Evolutionary conservation across 2,113 vertebrate genomes (phyloP), one percentile per base, ranked within the genome.

Genomic region (Noturus placidus): DNA sequence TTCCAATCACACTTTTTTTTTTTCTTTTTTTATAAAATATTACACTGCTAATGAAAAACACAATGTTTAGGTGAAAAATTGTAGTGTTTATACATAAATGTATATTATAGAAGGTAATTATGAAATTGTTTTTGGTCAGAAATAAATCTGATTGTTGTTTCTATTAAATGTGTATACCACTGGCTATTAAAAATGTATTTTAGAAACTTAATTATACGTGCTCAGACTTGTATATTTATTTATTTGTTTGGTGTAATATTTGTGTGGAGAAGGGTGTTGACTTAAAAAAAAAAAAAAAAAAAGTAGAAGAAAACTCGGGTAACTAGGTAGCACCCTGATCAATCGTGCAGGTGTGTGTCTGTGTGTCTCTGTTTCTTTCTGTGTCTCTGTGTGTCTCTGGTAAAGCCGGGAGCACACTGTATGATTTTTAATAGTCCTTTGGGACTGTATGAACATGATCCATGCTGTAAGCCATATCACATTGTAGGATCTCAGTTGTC

Each of bases 111-210:
- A 19, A 57, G 19, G 20, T 82, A 70, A 72, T 42, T 85, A 54
- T 15, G 30, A 9, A 74, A 76, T 81, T 59, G n/a, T 59, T 63
- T 76, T 86, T 74, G 82, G n/a, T 59, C 25, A 67, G 4, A 33
- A 27, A 59, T 30, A 59, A 50, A 42, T 65, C n/a, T 30, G 30
- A 65, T 83, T 46, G 63, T 57, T 63, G 61, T 52, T 27, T 33
- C n/a, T 61, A 72, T 70, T 78, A 84, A 70, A 89, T 87, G 63
- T 63, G 57, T 61, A 70, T 10, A 27, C 9, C 3, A 35, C 82
- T 85, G 15, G 84, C 42, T 84, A 80, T 79, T 79, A 79, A 88
- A 87, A 50, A 80, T 84, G 19, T 84, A 74, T 80, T 72, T 69
- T 74, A 4, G 5, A 59, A 82, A 72, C 54, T 79, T 38, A 4